A percentile compares a stretch with the other conserved stretches of the same genome.
These are phyloP conservation scores for Melolontha melolontha DNA, from an alignment of 2,888 invertebrate species.

Conservation along the genomic window DNA sequence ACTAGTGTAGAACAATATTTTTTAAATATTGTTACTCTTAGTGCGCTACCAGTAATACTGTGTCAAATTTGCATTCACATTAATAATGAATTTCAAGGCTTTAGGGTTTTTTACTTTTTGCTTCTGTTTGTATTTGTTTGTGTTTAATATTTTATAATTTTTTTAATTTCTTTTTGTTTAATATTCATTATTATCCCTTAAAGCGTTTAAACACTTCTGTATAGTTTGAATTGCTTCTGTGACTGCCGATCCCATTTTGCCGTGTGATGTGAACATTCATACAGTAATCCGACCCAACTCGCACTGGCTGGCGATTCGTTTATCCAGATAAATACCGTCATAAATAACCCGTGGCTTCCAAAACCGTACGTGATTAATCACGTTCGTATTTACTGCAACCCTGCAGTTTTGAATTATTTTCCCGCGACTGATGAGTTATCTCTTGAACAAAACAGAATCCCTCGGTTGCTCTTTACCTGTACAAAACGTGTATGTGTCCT, in stretches of 20 bases:
- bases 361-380: constrained; percentile 61
- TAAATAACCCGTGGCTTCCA: constrained; percentile 62
- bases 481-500: background rate
- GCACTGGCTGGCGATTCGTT: constrained; percentile 50
- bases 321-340: constrained; percentile 59
- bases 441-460: constrained; percentile 36
- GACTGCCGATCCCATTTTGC: background rate
- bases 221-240: background rate
- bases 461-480: constrained; percentile 43
- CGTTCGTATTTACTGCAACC: constrained; percentile 58
- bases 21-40: too few species aligned
- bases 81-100: too few species aligned
- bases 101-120: too few species aligned
- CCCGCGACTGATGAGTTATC: constrained; percentile 59
- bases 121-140: too few species aligned
- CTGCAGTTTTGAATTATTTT: constrained; percentile 59
- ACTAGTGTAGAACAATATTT: too few species aligned
- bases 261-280: constrained; percentile 14
- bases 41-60: too few species aligned
- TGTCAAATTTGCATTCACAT: too few species aligned
- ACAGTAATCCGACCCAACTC: constrained; percentile 18
- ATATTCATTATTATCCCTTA: background rate
- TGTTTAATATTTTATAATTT: too few species aligned
- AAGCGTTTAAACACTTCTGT: constrained; percentile 9
- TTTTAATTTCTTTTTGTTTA: background rate